These are phyloP conservation scores for Corbicula japonica DNA, from an alignment of 2,888 invertebrate genomes.

Conservation along the genomic window DNA sequence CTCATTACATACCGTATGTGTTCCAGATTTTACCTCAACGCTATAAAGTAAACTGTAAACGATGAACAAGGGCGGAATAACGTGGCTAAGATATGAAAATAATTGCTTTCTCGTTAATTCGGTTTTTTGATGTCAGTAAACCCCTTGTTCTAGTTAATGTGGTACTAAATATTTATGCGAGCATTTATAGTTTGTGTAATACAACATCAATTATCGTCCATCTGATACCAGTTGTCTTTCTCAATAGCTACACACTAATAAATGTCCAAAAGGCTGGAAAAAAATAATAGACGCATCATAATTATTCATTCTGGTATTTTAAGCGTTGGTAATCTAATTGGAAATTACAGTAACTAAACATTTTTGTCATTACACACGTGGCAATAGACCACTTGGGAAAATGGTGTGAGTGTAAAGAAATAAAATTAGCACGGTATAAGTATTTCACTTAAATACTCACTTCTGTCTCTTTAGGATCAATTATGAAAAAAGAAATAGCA, in stretches of 20 bases:
- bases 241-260: conserved; percentile 22
- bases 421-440: no score
- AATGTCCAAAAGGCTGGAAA: conserved; percentile 42
- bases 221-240: conserved; percentile 42
- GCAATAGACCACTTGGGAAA: conserved; percentile 3
- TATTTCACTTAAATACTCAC: no score
- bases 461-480: no score
- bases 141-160: conserved; percentile 5
- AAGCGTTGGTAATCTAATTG: neutral
- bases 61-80: conserved; percentile 37
- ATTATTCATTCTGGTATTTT: conserved; percentile 20
- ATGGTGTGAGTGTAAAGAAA: no score
- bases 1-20: no score
- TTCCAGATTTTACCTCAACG: no score
- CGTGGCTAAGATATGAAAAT: conserved; percentile 49
- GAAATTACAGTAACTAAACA: neutral
- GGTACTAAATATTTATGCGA: conserved; percentile 15
- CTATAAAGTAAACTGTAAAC: no score
- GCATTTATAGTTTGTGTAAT: conserved; percentile 22
- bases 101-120: conserved; percentile 49
- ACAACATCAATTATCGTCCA: conserved; percentile 46
- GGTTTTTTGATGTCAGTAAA: conserved; percentile 46
- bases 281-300: conserved; percentile 13
- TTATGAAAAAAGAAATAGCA: no score
- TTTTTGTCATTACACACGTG: conserved; percentile 3